Percentiles rank a stretch among this genome's conserved stretches.
phyloP scores from a whole-genome alignment of 2,113 vertebrate species.

The Zosterops borbonicus region DNA sequence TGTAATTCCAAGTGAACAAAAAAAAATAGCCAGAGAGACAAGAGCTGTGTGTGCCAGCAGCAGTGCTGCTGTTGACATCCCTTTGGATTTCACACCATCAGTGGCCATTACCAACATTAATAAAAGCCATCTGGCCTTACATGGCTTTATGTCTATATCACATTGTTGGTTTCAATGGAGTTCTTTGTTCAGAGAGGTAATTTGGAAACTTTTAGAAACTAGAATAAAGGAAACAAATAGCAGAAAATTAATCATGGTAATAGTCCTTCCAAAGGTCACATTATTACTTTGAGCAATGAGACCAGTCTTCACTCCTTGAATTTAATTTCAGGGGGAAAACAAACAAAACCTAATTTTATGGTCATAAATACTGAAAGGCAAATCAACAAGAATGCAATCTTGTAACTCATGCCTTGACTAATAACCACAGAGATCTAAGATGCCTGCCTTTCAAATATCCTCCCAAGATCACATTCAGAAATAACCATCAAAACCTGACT shows the following conservation, averaged over 20 bases:
- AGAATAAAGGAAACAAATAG: neutral
- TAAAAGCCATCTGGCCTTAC: neutral
- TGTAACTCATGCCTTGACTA: neutral
- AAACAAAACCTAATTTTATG: neutral
- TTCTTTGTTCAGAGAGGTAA: neutral
- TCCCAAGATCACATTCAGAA: neutral
- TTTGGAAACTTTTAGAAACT: slow-evolving; percentile 7
- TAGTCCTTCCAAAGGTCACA: neutral
- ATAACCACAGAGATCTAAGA: neutral
- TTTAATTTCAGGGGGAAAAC: neutral
- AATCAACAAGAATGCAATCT: neutral
- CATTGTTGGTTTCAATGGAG: neutral
- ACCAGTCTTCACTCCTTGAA: neutral
- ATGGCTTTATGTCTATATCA: neutral
- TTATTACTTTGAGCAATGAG: neutral
- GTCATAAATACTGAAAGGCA: neutral
- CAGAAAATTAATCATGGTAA: neutral
- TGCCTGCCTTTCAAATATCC: neutral
- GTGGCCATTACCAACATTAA: neutral
- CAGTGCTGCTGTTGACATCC: neutral
- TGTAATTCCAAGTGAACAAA: neutral
- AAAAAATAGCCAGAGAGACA: neutral
- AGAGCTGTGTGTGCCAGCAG: neutral
- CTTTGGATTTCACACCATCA: neutral
- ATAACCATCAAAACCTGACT: neutral